A percentile compares a stretch with the other conserved stretches of the same genome.
phyloP scores from a whole-genome alignment of 2,797 vertebrate genomes.

The Anabacerthia variegaticeps region DNA sequence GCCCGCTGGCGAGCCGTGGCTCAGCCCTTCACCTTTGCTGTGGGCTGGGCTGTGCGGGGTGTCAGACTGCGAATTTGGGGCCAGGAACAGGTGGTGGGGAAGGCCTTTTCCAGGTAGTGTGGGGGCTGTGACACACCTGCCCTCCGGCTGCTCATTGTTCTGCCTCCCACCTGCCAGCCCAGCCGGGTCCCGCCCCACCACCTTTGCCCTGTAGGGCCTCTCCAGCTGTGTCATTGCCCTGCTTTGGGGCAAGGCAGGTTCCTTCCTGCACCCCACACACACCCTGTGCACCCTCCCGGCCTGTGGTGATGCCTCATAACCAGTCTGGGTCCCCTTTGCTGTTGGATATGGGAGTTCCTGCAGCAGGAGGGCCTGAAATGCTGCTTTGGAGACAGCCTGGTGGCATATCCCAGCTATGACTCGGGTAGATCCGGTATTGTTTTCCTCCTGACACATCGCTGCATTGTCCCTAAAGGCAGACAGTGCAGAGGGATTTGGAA shows the following conservation, averaged over 20 bases:
- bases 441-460: neutral
- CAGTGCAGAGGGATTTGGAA: conserved; percentile 7
- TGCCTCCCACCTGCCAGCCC: neutral
- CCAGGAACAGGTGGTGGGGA: fast-evolving
- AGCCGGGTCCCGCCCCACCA: neutral
- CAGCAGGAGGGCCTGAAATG: neutral
- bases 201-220: neutral
- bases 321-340: neutral
- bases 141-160: neutral
- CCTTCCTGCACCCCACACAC: neutral
- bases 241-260: neutral
- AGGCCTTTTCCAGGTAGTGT: fast-evolving
- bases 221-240: neutral
- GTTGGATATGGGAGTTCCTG: neutral
- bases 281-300: neutral
- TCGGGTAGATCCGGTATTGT: neutral
- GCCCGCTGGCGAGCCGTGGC: neutral
- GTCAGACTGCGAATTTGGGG: neutral
- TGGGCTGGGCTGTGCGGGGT: neutral
- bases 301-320: neutral
- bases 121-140: neutral
- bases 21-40: neutral
- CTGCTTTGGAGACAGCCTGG: neutral
- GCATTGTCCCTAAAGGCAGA: fast-evolving
- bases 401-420: neutral